A percentile compares a stretch with the other conserved stretches of the same genome.
These are phyloP conservation scores for Myotis vivesi DNA, from an alignment of 2,797 vertebrate genomes.

Conservation along the genomic window DNA sequence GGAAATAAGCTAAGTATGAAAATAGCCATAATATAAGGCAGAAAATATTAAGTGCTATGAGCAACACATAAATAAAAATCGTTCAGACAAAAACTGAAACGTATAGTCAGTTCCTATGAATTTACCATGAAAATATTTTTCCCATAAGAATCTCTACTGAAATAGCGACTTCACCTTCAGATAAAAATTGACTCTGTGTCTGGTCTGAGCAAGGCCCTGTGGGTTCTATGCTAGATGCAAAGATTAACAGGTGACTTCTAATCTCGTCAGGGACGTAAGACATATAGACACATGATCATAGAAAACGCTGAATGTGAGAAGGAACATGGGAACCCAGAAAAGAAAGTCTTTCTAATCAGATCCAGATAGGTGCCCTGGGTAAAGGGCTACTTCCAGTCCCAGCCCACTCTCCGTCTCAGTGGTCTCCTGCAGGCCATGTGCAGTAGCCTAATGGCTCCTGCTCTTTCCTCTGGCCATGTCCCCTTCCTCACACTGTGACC, in stretches of 20 bases:
- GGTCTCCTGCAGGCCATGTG: background rate
- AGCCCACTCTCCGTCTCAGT: background rate
- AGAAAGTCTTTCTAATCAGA: background rate
- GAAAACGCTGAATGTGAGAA: background rate
- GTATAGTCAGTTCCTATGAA: background rate
- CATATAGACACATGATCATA: background rate
- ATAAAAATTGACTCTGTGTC: slow-evolving; percentile 24
- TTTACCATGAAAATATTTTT: background rate
- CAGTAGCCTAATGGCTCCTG: background rate
- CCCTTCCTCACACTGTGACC: background rate
- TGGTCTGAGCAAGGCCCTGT: background rate
- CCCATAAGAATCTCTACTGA: background rate
- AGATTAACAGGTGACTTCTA: background rate
- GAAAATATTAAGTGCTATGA: background rate
- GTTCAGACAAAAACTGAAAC: slow-evolving; percentile 4
- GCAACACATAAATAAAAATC: slow-evolving; percentile 31
- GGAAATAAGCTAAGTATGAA: background rate
- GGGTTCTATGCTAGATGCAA: background rate
- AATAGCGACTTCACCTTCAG: slow-evolving; percentile 11
- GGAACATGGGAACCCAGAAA: background rate
- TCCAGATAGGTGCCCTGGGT: background rate
- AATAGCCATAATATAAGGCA: background rate
- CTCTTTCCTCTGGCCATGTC: background rate
- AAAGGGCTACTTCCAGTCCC: background rate
- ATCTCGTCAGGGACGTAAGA: background rate